Conservation (phyloP, 23 tunicate genomes). For the Halocynthia roretzi region DNA sequence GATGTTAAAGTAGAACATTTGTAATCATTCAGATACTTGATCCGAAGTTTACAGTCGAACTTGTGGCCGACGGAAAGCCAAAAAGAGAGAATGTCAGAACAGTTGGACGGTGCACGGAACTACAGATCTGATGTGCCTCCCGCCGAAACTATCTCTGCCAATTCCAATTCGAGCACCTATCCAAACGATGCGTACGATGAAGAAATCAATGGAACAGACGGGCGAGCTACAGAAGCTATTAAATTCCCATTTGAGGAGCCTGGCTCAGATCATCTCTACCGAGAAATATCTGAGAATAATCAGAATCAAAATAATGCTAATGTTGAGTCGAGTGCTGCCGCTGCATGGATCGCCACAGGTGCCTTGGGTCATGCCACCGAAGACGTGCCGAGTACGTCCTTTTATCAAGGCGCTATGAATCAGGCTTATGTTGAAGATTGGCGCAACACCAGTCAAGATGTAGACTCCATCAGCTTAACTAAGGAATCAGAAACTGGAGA, state of each 20-base stretch:
- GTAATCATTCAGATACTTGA: conserved; percentile 29
- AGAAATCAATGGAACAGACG: not conserved
- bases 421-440: too few species aligned
- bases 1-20: not conserved
- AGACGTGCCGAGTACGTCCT: too few species aligned
- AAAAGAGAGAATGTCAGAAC: conserved; percentile 55
- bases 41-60: conserved; percentile 65
- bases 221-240: not conserved
- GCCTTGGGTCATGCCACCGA: too few species aligned
- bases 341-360: too few species aligned
- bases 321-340: not conserved
- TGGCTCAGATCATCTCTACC: not conserved
- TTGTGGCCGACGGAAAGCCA: conserved; percentile 70
- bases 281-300: conserved; percentile 1
- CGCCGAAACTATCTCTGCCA: conserved; percentile 19
- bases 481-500: conserved; percentile 26
- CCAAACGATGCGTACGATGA: conserved; percentile 26
- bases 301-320: conserved; percentile 17
- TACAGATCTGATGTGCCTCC: not conserved
- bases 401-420: too few species aligned
- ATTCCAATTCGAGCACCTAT: conserved; percentile 49
- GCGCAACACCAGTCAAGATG: too few species aligned
- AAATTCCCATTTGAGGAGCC: not conserved
- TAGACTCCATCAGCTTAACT: not conserved
- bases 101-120: not conserved